These are phyloP conservation scores for Seriola aureovittata DNA, from an alignment of 2,113 vertebrate genomes.

Conservation along the genomic window DNA sequence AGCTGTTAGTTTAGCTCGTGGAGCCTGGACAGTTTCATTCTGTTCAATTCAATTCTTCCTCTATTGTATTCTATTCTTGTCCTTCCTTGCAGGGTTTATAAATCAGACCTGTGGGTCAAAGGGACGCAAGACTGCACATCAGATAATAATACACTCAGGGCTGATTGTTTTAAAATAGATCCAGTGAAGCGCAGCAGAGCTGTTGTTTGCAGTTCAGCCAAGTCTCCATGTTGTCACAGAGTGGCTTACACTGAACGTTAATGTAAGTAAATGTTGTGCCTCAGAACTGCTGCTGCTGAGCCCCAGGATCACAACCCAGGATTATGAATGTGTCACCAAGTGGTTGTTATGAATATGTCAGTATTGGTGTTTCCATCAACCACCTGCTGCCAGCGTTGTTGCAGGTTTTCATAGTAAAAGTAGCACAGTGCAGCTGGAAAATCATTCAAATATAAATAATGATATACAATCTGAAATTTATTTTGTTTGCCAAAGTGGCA, in stretches of 20 bases:
- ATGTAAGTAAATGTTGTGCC: not conserved
- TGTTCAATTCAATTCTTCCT: not conserved
- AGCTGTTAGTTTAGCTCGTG: not conserved
- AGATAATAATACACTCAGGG: conserved; percentile 49
- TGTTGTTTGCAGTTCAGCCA: conserved; percentile 26
- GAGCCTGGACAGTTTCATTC: conserved; percentile 17
- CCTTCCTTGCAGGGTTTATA: conserved; percentile 31
- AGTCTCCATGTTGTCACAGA: not conserved
- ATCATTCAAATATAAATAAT: too few relatives aligned
- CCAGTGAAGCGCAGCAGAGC: not conserved
- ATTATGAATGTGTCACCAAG: not conserved
- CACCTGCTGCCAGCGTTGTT: too few relatives aligned
- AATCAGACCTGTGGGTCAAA: conserved; percentile 44
- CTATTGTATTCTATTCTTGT: conserved; percentile 53
- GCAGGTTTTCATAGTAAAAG: too few relatives aligned
- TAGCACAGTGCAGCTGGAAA: too few relatives aligned
- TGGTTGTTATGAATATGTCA: not conserved
- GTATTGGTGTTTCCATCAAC: not conserved
- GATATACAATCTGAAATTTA: too few relatives aligned
- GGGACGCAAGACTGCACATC: not conserved
- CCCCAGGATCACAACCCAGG: not conserved
- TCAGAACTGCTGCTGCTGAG: not conserved
- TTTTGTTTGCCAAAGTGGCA: too few relatives aligned
- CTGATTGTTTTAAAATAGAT: conserved; percentile 63
- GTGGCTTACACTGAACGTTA: not conserved